A percentile compares a stretch with the other conserved stretches of the same genome.
These are phyloP conservation scores for Imbricaverruca yamaguchii DNA, from an alignment of 2,888 invertebrate species.

Conservation along the genomic window DNA sequence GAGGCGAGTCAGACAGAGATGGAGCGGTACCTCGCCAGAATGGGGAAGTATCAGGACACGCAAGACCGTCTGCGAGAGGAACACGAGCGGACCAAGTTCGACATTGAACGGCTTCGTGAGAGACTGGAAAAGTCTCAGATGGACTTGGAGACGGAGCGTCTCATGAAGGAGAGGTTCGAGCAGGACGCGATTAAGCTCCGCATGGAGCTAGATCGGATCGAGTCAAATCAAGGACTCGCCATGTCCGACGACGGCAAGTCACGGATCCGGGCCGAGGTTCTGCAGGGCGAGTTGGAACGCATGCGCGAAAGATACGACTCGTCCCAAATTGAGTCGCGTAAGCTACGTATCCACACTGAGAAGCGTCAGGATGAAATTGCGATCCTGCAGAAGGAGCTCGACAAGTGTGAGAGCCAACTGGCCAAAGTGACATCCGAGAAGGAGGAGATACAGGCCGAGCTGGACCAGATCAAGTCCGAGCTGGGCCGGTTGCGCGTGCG, in stretches of 20 bases:
- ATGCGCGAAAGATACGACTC: constrained; percentile 32
- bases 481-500: constrained; percentile 46
- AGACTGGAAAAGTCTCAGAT: constrained; percentile 65
- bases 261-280: neutral
- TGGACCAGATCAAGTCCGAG: constrained; percentile 28
- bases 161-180: constrained; percentile 56
- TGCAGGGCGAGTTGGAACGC: constrained; percentile 25
- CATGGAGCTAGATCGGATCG: constrained; percentile 57
- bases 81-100: constrained; percentile 36
- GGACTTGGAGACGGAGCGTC: constrained; percentile 58
- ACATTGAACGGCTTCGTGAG: constrained; percentile 32
- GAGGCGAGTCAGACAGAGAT: constrained; percentile 72
- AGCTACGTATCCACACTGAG: constrained; percentile 30
- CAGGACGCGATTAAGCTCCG: constrained; percentile 58
- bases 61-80: constrained; percentile 62
- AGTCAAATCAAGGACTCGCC: constrained; percentile 49
- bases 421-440: constrained; percentile 22
- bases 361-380: constrained; percentile 31
- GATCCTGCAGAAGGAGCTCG: constrained; percentile 29
- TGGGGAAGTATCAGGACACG: constrained; percentile 60
- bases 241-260: constrained; percentile 18
- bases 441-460: constrained; percentile 20
- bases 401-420: constrained; percentile 25
- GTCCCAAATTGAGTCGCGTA: constrained; percentile 31
- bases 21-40: constrained; percentile 61